Conservation (phyloP, 2,888 invertebrate species). For the Tetranychus truncatus region DNA sequence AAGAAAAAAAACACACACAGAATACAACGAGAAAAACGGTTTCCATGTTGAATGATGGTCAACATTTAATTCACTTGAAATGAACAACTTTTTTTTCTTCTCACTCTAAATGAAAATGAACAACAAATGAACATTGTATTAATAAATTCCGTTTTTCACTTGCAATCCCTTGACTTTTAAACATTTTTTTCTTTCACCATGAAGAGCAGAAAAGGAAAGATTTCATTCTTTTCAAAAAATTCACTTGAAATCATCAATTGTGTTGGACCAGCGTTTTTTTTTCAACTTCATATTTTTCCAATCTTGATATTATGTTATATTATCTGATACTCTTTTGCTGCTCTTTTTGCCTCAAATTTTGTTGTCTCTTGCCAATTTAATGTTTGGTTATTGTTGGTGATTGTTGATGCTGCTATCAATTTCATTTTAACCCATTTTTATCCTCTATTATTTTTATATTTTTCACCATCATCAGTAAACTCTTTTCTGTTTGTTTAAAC, state of each 20-base stretch:
- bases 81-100: not conserved
- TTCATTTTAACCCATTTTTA: not conserved
- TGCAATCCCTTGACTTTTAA: not conserved
- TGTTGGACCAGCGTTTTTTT: not conserved
- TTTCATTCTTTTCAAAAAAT: not conserved
- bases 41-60: not conserved
- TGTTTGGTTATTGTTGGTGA: not conserved
- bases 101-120: not conserved
- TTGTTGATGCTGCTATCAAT: not conserved
- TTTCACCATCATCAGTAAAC: not conserved
- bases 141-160: not conserved
- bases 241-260: not conserved
- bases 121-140: not conserved
- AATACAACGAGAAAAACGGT: not conserved
- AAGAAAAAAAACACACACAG: not conserved
- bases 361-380: conserved; percentile 6
- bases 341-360: not conserved
- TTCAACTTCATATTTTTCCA: not conserved
- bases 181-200: not conserved
- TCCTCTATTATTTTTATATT: not conserved
- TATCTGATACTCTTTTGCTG: not conserved
- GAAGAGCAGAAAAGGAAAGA: not conserved
- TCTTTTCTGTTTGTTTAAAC: too few relatives aligned
- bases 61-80: not conserved
- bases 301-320: too few relatives aligned